Evolutionary conservation across 2,113 vertebrate species (phyloP).

Genomic region (Cromileptes altivelis): DNA sequence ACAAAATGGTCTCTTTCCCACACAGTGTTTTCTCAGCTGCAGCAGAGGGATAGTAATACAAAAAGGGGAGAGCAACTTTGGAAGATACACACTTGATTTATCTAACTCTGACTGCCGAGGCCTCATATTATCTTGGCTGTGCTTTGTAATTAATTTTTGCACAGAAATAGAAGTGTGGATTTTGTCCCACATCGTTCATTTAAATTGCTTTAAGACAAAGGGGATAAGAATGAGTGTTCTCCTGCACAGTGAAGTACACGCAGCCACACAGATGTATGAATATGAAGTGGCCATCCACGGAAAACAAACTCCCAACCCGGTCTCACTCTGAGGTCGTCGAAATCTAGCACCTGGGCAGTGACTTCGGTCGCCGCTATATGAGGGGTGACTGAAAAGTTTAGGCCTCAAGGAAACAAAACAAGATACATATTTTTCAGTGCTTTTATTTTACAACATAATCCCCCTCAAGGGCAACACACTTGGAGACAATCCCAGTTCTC

Average conservation of each 20-base stretch:
- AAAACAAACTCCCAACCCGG: neutral
- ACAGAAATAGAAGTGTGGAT: neutral
- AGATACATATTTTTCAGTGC: no score
- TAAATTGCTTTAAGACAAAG: no score
- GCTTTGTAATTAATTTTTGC: neutral
- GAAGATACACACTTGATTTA: neutral
- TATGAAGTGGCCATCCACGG: neutral
- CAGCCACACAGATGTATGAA: neutral
- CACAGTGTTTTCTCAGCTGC: neutral
- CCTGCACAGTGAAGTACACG: neutral
- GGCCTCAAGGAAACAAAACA: no score
- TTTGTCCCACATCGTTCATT: neutral
- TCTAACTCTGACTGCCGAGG: neutral
- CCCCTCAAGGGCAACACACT: no score
- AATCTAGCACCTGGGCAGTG: no score
- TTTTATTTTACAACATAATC: no score
- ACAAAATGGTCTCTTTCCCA: neutral
- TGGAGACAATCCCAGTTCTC: no score
- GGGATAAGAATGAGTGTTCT: neutral
- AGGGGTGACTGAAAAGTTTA: no score
- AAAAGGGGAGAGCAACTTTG: neutral
- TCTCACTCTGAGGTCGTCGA: no score
- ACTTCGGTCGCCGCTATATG: no score
- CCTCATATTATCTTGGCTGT: neutral
- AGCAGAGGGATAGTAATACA: neutral